Conservation (phyloP, 2,888 invertebrate genomes). For the Cistogaster globosa region DNA sequence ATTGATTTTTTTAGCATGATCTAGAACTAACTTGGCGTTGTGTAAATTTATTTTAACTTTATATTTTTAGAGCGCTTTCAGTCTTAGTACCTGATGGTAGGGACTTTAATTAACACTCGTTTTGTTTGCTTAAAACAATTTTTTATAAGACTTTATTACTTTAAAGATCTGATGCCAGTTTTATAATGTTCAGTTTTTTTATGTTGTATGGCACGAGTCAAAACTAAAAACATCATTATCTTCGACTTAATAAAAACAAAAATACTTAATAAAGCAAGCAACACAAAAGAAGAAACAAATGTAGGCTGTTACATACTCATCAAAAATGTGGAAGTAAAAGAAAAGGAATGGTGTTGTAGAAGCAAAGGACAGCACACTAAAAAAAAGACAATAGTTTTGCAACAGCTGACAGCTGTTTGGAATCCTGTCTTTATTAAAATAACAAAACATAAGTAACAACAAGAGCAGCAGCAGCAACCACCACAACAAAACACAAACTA, state of each 20-base stretch:
- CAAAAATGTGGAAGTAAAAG: conserved; percentile 2
- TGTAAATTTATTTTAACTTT: no score
- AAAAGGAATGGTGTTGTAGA: conserved; percentile 9
- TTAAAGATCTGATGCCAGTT: conserved; percentile 24
- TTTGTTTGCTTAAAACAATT: no score
- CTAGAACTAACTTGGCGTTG: no score
- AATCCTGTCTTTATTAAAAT: conserved; percentile 48
- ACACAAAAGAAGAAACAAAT: conserved; percentile 51
- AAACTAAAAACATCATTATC: conserved; percentile 32
- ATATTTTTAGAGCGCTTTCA: no score
- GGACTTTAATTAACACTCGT: no score
- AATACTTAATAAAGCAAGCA: conserved; percentile 21
- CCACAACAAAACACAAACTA: conserved; percentile 19
- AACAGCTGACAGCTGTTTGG: conserved; percentile 72
- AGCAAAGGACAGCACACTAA: conserved; percentile 13
- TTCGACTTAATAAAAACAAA: conserved; percentile 23
- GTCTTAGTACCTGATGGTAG: no score
- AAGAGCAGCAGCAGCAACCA: conserved; percentile 50
- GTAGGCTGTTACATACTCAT: conserved; percentile 51
- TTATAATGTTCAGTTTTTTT: conserved; percentile 26
- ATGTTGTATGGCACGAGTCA: conserved; percentile 56
- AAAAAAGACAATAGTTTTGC: conserved; percentile 43
- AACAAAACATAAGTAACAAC: conserved; percentile 30
- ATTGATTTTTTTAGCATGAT: no score
- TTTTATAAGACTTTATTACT: neutral